Evolutionary conservation across 2,888 invertebrate genomes (phyloP), one percentile per base, ranked within the genome.

Genomic region (Lasioglossum figueresi): DNA sequence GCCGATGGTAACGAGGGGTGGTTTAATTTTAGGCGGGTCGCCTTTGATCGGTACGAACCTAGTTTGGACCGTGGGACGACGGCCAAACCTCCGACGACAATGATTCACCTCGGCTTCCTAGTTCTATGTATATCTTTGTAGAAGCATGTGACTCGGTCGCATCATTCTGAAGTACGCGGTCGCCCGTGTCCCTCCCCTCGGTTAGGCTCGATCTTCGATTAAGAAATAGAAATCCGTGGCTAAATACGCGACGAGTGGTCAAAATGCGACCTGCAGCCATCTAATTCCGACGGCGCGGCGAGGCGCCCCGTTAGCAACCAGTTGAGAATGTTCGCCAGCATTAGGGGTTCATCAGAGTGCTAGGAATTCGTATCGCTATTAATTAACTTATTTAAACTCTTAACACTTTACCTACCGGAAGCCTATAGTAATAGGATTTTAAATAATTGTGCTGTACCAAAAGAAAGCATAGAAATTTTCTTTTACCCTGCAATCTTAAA

Each of bases 21-120:
- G 82, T 88, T 88, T 94, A 93, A 93, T 91, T 92, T 94, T 93
- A 93, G 66, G 93, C 82, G 48, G 85, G 91, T 87, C 68, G 68
- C 68, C 91, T 94, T 93, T 93, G 91, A 94, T 93, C 93, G 90
- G 90, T 82, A 88, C 93, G 88, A 91, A 90, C 93, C 93, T 93
- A 94, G 92, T 94, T 94, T 94, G 93, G 94, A 92, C 87, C 91
- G 89, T 89, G 93, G 93, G 93, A 92, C 90, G 88, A 80, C 89
- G 87, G 93, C 94, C 94, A 94, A 94, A 89, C 59, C 88, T 90
- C 91, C 90, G 90, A 91, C 90, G 91, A 90, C 91, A 92, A 90
- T 94, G 94, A 94, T 93, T 94, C 94, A 94, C 89, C 90, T 76
- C 86, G 90, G 91, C 93, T 93, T 93, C 92, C 93, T 93, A 92